A percentile compares a stretch with the other conserved stretches of the same genome.
phyloP scores from a whole-genome alignment of 2,113 vertebrate genomes.

The Irena cyanogastra region DNA sequence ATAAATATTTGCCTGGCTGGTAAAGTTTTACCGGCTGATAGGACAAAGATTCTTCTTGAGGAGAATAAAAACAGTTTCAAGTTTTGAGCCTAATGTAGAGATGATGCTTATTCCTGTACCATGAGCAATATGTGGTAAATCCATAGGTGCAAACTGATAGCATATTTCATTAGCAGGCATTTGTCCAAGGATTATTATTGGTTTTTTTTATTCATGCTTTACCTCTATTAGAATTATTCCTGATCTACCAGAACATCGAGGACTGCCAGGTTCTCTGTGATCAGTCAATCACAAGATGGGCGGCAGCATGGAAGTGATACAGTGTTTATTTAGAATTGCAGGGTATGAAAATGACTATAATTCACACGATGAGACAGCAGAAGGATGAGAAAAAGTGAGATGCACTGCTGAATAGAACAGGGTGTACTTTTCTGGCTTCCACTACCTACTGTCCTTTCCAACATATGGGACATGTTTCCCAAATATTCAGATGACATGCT shows the following conservation, averaged over 20 bases:
- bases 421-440: not conserved
- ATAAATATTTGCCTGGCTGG: not conserved
- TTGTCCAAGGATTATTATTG: not conserved
- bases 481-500: not conserved
- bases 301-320: not conserved
- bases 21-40: not conserved
- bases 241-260: not conserved
- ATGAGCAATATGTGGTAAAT: not conserved
- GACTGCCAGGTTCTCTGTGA: not conserved
- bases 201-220: not conserved
- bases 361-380: not conserved
- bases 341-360: not conserved
- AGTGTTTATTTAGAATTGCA: not conserved
- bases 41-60: not conserved
- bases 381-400: not conserved
- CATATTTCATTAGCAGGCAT: not conserved
- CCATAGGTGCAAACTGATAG: not conserved
- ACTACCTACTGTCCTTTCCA: not conserved
- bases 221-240: not conserved
- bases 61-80: not conserved
- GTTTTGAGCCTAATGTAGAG: not conserved
- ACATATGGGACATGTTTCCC: not conserved
- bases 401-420: not conserved
- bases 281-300: not conserved
- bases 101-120: not conserved